phyloP scores from a whole-genome alignment of 2,113 vertebrate species.

The Pantherophis guttatus region DNA sequence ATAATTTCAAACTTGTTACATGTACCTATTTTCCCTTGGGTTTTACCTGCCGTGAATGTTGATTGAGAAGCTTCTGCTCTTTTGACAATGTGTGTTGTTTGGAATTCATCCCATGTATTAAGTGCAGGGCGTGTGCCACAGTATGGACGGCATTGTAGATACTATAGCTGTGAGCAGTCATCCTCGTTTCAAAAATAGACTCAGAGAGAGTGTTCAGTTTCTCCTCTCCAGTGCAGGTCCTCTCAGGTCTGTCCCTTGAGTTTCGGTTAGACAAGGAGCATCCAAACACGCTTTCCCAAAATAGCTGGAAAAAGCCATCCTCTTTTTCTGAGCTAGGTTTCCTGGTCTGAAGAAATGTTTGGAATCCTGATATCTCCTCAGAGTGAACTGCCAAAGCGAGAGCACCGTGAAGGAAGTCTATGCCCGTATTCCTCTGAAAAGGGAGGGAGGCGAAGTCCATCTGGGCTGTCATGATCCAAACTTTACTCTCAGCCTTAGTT shows the following conservation, averaged over 20 bases:
- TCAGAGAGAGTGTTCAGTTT: neutral
- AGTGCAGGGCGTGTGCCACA: neutral
- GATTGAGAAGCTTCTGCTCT: neutral
- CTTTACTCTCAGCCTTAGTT: neutral
- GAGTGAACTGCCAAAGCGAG: neutral
- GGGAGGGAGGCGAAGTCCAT: neutral
- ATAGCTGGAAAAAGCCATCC: neutral
- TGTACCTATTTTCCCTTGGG: neutral
- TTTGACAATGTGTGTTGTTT: neutral
- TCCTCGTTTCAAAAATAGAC: neutral
- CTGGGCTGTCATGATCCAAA: neutral
- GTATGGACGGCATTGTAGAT: neutral
- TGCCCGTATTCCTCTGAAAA: neutral
- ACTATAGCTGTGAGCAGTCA: neutral
- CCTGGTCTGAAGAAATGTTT: neutral
- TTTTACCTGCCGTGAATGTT: neutral
- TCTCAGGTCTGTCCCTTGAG: no score
- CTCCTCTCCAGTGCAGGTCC: neutral
- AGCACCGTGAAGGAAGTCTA: neutral
- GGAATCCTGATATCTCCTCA: neutral
- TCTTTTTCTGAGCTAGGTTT: neutral
- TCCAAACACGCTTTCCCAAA: neutral
- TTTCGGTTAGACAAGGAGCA: neutral
- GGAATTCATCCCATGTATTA: neutral
- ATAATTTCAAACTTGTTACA: neutral